phyloP scores from a whole-genome alignment of 2,888 invertebrate species.

The Buathra laborator region DNA sequence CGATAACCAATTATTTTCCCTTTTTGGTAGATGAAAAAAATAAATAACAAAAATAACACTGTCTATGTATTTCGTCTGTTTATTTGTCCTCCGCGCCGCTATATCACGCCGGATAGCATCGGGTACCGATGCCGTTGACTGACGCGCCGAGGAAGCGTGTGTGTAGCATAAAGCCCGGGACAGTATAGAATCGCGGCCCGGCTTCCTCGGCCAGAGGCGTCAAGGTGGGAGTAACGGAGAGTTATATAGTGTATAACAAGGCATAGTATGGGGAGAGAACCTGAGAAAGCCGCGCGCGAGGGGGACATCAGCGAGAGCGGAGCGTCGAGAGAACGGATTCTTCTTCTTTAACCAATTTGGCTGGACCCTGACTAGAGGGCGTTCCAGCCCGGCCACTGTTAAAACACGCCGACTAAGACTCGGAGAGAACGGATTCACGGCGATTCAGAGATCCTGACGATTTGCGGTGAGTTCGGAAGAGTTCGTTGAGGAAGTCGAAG shows the following conservation, averaged over 20 bases:
- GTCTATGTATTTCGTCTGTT: background rate
- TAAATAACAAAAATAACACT: background rate
- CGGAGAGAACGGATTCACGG: too few species aligned
- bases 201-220: slow-evolving; percentile 74
- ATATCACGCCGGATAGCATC: slow-evolving; percentile 50
- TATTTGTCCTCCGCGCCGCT: background rate
- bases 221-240: slow-evolving; percentile 80
- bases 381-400: too few species aligned
- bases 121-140: slow-evolving; percentile 68
- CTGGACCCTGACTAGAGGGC: too few species aligned
- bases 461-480: too few species aligned
- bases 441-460: too few species aligned
- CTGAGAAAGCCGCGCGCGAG: slow-evolving; percentile 48
- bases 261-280: slow-evolving; percentile 5
- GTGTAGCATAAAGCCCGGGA: slow-evolving; percentile 57
- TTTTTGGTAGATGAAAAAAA: background rate
- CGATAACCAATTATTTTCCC: background rate
- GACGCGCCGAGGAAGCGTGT: slow-evolving; percentile 71
- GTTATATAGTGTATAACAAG: slow-evolving; percentile 46
- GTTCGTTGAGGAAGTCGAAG: too few species aligned
- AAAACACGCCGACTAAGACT: too few species aligned
- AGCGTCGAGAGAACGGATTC: too few species aligned
- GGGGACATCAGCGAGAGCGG: background rate
- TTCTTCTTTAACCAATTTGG: too few species aligned
- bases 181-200: slow-evolving; percentile 34